Evolutionary conservation across 2,888 invertebrate species (phyloP).

Genomic region (Dicranocentrus wangi): DNA sequence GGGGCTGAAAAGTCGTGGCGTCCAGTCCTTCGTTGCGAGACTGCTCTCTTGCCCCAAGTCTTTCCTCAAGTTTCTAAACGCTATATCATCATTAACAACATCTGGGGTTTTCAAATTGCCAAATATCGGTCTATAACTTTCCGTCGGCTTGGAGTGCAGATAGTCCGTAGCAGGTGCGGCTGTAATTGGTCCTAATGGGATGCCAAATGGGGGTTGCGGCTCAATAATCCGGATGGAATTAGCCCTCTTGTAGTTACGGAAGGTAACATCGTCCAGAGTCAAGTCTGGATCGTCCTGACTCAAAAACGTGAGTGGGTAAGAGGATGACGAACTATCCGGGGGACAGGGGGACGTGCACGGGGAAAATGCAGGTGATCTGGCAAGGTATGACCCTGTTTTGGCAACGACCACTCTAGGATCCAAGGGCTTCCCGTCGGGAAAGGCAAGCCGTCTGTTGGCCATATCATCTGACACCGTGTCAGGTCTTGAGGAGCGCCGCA

Average conservation of each 20-base stretch:
- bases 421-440: constrained; percentile 67
- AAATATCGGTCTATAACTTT: constrained; percentile 78
- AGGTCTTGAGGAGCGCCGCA: constrained; percentile 77
- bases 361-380: constrained; percentile 81
- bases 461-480: constrained; percentile 86
- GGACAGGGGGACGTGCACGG: constrained; percentile 72
- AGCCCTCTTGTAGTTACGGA: constrained; percentile 85
- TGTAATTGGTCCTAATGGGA: constrained; percentile 88
- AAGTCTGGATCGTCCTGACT: constrained; percentile 82
- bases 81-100: constrained; percentile 89
- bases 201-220: constrained; percentile 92
- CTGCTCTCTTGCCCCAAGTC: constrained; percentile 78
- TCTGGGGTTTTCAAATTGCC: constrained; percentile 85
- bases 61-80: constrained; percentile 88
- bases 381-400: constrained; percentile 81
- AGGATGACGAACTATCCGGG: constrained; percentile 29
- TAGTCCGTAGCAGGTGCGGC: constrained; percentile 89
- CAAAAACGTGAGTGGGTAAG: constrained; percentile 44
- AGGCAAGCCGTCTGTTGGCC: constrained; percentile 84
- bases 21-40: constrained; percentile 69
- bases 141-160: constrained; percentile 83
- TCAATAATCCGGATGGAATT: constrained; percentile 81
- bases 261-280: constrained; percentile 88
- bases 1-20: constrained; percentile 71
- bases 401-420: constrained; percentile 76